Percentiles rank a stretch among this genome's conserved stretches.
Conservation (phyloP, 2,113 vertebrate species). For the Halcyon senegalensis region DNA sequence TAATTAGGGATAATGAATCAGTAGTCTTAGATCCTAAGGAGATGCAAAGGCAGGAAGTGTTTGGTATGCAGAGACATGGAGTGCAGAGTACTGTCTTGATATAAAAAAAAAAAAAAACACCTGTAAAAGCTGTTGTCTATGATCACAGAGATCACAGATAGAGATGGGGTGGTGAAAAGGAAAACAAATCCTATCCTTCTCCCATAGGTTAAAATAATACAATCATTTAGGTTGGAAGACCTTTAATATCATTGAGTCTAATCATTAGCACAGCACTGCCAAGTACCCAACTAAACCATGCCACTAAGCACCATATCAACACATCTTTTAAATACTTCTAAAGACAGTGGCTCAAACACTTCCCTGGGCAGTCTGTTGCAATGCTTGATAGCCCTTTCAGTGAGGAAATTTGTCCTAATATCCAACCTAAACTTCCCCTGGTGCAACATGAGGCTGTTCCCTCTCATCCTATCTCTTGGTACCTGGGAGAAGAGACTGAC, state of each 20-base stretch:
- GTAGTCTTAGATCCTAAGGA: not conserved
- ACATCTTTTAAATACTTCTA: not conserved
- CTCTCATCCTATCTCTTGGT: not conserved
- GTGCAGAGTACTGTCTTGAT: not conserved
- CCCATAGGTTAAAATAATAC: not conserved
- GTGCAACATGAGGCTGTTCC: not conserved
- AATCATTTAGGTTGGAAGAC: not conserved
- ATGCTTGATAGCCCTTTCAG: accelerated
- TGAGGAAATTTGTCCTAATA: not conserved
- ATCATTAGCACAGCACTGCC: not conserved
- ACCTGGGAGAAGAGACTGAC: not conserved
- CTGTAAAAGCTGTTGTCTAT: not conserved
- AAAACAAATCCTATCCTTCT: not conserved
- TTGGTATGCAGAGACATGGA: not conserved
- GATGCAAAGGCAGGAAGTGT: not conserved
- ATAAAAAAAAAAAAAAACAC: not conserved
- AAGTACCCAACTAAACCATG: not conserved
- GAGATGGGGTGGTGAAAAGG: not conserved
- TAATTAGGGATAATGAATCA: not conserved
- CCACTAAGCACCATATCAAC: too few relatives aligned
- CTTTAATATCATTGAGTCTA: not conserved
- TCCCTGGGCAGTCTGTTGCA: not conserved
- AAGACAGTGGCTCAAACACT: not conserved
- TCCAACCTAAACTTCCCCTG: not conserved
- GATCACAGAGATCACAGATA: not conserved